phyloP scores from a whole-genome alignment of 2,888 invertebrate species.

The Thecophora atra region DNA sequence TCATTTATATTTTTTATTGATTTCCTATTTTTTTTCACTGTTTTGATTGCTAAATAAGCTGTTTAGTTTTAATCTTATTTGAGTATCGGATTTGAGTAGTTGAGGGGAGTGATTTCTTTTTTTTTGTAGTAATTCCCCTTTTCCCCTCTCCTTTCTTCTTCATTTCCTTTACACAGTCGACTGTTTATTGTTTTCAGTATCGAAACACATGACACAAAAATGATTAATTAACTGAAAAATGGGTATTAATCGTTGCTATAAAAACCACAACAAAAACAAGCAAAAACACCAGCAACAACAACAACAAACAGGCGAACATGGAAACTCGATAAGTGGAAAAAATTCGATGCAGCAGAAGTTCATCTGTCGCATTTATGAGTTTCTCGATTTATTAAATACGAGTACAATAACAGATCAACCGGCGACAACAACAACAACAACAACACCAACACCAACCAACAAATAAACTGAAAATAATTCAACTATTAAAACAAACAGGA shows the following conservation, averaged over 20 bases:
- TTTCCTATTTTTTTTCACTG: too few relatives aligned
- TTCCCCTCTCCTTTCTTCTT: too few relatives aligned
- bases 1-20: too few relatives aligned
- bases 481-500: constrained; percentile 62
- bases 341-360: constrained; percentile 41
- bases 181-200: neutral
- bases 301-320: neutral
- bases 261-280: neutral
- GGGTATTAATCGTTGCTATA: constrained; percentile 27
- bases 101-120: too few relatives aligned
- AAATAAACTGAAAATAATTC: constrained; percentile 39
- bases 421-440: constrained; percentile 20
- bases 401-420: neutral
- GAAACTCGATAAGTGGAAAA: too few relatives aligned
- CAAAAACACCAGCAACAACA: neutral
- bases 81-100: too few relatives aligned
- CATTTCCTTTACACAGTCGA: too few relatives aligned
- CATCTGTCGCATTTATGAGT: constrained; percentile 53
- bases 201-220: constrained; percentile 30
- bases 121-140: too few relatives aligned
- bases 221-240: constrained; percentile 30
- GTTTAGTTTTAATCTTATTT: too few relatives aligned
- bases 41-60: too few relatives aligned
- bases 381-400: constrained; percentile 58
- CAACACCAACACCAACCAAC: constrained; percentile 34